Base-by-base conservation (phyloP, 2,888 invertebrate species). In the Saturnia japonica region DNA sequence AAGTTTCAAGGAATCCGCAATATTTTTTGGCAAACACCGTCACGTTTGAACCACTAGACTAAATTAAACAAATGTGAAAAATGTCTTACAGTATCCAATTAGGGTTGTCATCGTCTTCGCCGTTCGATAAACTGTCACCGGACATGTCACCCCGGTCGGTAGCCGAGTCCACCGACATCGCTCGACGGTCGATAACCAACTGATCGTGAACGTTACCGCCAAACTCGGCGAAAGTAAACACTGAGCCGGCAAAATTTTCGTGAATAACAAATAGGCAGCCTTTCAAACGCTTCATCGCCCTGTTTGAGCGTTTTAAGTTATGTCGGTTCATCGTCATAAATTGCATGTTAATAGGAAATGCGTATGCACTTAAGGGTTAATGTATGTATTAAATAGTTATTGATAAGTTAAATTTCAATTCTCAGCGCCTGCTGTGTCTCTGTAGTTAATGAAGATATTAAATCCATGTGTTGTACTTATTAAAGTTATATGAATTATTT, bases 121-220 rank as follows among this genome's bases (percentile, higher is more conserved):
- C 83, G 71, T 79, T 82, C 68, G 88, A 88, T 78, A 92, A 78
- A 77, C 93, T 93, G 81, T 93, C 93, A 45, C 85, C 88, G 54
- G 91, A 90, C 81, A 92, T 89, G 72, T 86, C 85, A 69, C 71
- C 73, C 73, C 75, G 72, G 70, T 79, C 80, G 76, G 73, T 77
- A 62, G 74, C 70, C 78, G 82, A 80, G 74, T 76, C 78, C 77
- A 78, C 79, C 80, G 86, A 80, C 84, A 85, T 85, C 80, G 82
- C 76, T 72, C 78, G 81, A 78, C 85, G 77, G 81, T 73, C 78
- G 81, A 84, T 85, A 80, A 81, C 79, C 76, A 77, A 85, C 87
- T 85, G 84, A 82, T 80, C 78, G 72, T 75, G 72, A 74, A 77
- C 78, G 79, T 62, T 68, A 68, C 68, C 47, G 54, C 62, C 42